Conservation (phyloP, 2,113 vertebrate genomes). For the Chionomys nivalis region DNA sequence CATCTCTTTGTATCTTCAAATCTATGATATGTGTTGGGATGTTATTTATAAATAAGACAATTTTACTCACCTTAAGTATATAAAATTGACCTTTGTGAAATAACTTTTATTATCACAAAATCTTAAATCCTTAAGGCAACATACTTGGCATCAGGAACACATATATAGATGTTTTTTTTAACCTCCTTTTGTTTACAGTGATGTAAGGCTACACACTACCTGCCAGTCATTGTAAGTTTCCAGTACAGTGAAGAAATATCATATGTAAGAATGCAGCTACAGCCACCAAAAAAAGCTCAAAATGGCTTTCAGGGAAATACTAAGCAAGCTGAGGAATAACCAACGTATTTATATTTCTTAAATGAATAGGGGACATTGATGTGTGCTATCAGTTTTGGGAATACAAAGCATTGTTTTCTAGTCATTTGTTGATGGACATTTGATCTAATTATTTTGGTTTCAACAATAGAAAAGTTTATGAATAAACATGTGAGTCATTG, state of each 20-base stretch:
- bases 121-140: not conserved
- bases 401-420: not conserved
- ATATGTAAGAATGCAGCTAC: not conserved
- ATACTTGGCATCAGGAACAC: not conserved
- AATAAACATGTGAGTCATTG: not conserved
- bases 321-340: not conserved
- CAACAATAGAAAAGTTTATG: not conserved
- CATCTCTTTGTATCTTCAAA: not conserved
- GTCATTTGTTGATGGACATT: not conserved
- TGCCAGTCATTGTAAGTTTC: not conserved
- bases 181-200: not conserved
- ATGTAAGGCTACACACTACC: not conserved
- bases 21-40: not conserved
- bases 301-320: not conserved
- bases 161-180: not conserved
- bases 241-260: not conserved
- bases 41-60: not conserved
- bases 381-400: not conserved
- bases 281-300: not conserved
- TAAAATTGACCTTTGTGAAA: not conserved
- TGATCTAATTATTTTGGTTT: not conserved
- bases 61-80: not conserved
- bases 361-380: accelerated
- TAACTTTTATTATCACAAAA: not conserved
- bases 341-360: not conserved